Evolutionary conservation across 23 tunicate genomes (phyloP).

Genomic region (Trididemnum nubilum): DNA sequence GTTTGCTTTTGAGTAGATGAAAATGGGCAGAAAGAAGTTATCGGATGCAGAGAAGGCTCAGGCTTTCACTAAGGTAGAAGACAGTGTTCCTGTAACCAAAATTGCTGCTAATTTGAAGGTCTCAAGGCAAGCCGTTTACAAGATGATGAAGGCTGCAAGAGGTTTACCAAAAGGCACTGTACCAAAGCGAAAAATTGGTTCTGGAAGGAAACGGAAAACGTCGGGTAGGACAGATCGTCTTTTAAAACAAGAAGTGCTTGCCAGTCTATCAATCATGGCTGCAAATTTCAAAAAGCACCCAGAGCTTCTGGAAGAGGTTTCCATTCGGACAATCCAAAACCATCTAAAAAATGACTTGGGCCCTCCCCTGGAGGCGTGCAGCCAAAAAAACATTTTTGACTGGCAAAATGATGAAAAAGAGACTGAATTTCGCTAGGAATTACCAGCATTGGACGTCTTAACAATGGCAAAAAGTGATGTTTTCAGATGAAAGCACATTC

Average conservation of each 20-base stretch:
- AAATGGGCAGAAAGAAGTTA: constrained; percentile 22
- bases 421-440: constrained; percentile 25
- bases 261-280: constrained; percentile 16
- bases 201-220: constrained; percentile 29
- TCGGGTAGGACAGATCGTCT: constrained; percentile 17
- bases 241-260: constrained; percentile 2
- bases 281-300: constrained; percentile 25
- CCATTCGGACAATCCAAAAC: constrained; percentile 24
- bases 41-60: constrained; percentile 18
- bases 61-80: constrained; percentile 17
- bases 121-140: constrained; percentile 30
- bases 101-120: constrained; percentile 16
- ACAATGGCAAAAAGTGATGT: constrained; percentile 27
- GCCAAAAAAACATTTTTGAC: constrained; percentile 32
- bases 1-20: constrained; percentile 1
- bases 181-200: constrained; percentile 26
- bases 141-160: constrained; percentile 29
- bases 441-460: constrained; percentile 17
- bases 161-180: constrained; percentile 5
- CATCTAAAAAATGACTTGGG: constrained; percentile 25
- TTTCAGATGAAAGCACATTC: constrained; percentile 31
- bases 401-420: constrained; percentile 10
- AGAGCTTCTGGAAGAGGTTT: constrained; percentile 16
- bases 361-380: constrained; percentile 21
- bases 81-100: constrained; percentile 9